These are phyloP conservation scores for Zaprionus africanus DNA, from an alignment of 1,140 invertebrate species.

Conservation along the genomic window DNA sequence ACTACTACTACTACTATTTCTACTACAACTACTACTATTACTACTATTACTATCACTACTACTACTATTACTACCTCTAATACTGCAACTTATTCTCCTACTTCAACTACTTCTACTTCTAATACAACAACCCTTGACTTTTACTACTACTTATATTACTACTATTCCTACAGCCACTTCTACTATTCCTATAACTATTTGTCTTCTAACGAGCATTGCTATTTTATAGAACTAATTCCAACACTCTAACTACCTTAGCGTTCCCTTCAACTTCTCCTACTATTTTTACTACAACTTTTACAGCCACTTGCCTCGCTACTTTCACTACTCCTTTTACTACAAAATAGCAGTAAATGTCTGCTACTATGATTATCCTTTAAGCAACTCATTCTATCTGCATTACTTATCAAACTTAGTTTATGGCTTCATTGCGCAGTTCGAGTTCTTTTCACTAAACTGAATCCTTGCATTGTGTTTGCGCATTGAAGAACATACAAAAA, in stretches of 20 bases:
- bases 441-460: background rate
- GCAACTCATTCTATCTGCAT: background rate
- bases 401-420: background rate
- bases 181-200: background rate
- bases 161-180: background rate
- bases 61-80: background rate
- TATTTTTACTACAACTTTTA: constrained; percentile 1
- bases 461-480: background rate
- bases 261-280: background rate
- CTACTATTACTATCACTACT: background rate
- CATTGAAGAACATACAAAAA: background rate
- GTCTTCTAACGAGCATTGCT: background rate
- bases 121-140: background rate
- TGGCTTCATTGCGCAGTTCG: background rate
- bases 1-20: too few species aligned
- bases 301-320: background rate
- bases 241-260: background rate
- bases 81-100: too few species aligned
- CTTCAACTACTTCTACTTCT: background rate
- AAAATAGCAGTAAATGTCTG: background rate
- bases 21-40: background rate
- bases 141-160: background rate
- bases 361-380: background rate
- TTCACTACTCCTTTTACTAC: background rate
- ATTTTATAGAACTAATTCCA: background rate